Evolutionary conservation across 1,140 invertebrate species (phyloP), one percentile per base, ranked within the genome.

Genomic region (Antheraea mylitta): DNA sequence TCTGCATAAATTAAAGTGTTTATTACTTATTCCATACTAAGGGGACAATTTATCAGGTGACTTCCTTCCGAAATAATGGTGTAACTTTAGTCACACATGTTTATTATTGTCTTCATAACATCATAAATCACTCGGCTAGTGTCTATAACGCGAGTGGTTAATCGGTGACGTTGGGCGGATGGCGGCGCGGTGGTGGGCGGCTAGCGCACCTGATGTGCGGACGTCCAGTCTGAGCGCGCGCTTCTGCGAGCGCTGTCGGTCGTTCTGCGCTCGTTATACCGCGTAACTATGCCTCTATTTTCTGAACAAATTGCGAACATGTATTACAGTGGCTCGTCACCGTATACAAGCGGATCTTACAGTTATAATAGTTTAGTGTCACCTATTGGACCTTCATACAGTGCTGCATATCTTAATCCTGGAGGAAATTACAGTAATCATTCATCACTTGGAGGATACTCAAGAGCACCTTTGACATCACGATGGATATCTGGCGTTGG

Each of bases 391-490:
- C 72, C 76, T 4, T 92, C 90, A 37, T 93, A 92, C 71, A 92
- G 88, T 87, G 86, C 89, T 48, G 84, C 92, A 5, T 93, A 93
- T 71, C 77, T 93, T 18, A 90, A 91, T 69, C 78, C 85, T 19
- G 90, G 91, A 71, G 89, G 91, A 58, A 94, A 91, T 61, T 95
- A 95, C 77, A 93, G 93, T 58, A 94, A 82, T 59, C 94, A 94
- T 81, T 94, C 93, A 22, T 94, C 94, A 6, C 79, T 94, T 18
- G 82, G 92, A 64, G 80, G 87, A 68, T 92, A 92, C 69, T 83
- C 86, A 18, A 86, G 91, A 48, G 66, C 89, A 37, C 81, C 84
- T n/a, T 66, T 89, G 13, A 79, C 81, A 16, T 89, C 78, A 70
- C 75, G 76, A 86, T 92, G 70, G 80, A 85, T 78, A 69, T 80